These are phyloP conservation scores for Sapayoa aenigma DNA, from an alignment of 2,113 vertebrate species.

Conservation along the genomic window DNA sequence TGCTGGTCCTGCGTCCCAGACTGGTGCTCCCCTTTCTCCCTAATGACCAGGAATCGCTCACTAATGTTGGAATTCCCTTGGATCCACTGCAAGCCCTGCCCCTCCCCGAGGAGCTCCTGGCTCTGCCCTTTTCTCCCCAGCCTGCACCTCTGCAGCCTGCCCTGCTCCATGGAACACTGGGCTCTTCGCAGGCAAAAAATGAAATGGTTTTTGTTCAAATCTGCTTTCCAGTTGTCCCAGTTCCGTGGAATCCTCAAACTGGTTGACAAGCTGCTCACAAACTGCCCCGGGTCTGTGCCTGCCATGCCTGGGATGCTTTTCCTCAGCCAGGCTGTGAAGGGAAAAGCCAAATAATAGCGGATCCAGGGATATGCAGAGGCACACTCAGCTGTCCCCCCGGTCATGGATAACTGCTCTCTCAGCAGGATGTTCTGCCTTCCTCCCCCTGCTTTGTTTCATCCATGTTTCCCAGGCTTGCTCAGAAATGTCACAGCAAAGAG, in stretches of 20 bases:
- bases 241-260: neutral
- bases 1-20: neutral
- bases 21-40: neutral
- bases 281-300: neutral
- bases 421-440: neutral
- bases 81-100: neutral
- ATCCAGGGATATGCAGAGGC: neutral
- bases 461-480: neutral
- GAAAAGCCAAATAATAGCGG: neutral
- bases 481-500: neutral
- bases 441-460: neutral
- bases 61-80: neutral
- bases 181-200: neutral
- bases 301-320: neutral
- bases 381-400: neutral
- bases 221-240: neutral
- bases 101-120: neutral
- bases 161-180: rapidly evolving
- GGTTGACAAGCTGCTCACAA: neutral
- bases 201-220: neutral
- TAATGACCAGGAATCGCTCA: neutral
- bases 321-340: neutral
- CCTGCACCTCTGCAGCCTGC: neutral
- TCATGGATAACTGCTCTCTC: neutral
- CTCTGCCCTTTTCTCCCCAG: neutral